Conservation (phyloP, 2,888 invertebrate genomes). For the Lepidochrysops patricia region DNA sequence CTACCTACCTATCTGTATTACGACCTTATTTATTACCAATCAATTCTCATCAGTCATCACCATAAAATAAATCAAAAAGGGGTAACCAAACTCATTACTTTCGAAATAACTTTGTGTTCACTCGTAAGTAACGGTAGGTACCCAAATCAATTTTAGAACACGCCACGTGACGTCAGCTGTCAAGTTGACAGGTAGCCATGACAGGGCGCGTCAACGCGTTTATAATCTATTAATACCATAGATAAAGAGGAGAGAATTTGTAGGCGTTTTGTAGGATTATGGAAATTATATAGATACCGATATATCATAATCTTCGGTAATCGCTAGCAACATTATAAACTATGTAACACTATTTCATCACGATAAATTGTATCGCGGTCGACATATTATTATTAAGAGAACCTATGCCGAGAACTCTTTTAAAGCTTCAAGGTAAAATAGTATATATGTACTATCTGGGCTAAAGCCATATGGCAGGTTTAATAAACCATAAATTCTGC, state of each 20-base stretch:
- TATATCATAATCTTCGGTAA: not conserved
- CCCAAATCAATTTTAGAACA: slow-evolving; percentile 15
- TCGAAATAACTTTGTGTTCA: not conserved
- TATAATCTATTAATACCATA: not conserved
- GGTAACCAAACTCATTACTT: slow-evolving; percentile 1
- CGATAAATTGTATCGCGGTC: too few species aligned
- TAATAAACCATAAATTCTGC: not conserved
- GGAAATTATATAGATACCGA: not conserved
- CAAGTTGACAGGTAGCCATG: slow-evolving; percentile 44
- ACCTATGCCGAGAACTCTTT: too few species aligned
- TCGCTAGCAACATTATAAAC: too few species aligned
- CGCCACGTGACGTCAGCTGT: slow-evolving; percentile 42
- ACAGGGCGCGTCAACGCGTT: slow-evolving; percentile 39
- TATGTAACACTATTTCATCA: too few species aligned
- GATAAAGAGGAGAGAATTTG: not conserved
- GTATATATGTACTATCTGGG: too few species aligned
- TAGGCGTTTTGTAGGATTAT: not conserved
- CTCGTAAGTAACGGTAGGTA: slow-evolving; percentile 14
- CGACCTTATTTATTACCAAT: not conserved
- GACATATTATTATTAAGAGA: too few species aligned
- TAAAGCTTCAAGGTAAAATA: too few species aligned
- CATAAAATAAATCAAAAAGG: not conserved
- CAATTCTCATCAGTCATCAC: not conserved
- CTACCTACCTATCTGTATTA: not conserved
- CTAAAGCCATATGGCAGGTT: too few species aligned